A percentile compares a stretch with the other conserved stretches of the same genome.
Conservation (phyloP, 1,140 invertebrate species). For the Drosophila santomea region DNA sequence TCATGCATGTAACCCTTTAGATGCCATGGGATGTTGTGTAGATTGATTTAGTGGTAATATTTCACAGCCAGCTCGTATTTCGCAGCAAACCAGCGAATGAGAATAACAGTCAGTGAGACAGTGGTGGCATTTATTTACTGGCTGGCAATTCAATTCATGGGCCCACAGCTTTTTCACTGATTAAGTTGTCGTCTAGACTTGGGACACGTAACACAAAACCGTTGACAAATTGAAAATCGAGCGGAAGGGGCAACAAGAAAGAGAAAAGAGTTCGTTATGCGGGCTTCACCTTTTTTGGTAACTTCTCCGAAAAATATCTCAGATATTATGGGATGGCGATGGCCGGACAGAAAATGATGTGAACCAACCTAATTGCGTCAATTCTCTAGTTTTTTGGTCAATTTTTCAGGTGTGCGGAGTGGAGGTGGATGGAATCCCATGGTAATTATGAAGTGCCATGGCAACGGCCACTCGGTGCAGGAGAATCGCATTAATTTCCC, state of each 20-base stretch:
- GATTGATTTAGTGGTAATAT: not conserved
- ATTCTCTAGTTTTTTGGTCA: slow-evolving; percentile 15
- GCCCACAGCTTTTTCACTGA: slow-evolving; percentile 1
- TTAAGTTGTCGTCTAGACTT: slow-evolving; percentile 12
- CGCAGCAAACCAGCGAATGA: too few relatives aligned
- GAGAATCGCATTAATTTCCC: slow-evolving; percentile 56
- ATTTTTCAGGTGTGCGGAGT: slow-evolving; percentile 3
- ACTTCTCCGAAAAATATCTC: slow-evolving; percentile 31
- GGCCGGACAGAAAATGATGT: slow-evolving; percentile 27
- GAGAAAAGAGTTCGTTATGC: slow-evolving; percentile 16
- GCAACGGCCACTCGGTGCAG: slow-evolving; percentile 44
- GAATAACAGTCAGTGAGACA: too few relatives aligned
- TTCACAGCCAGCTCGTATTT: slow-evolving; percentile 1
- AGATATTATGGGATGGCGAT: not conserved
- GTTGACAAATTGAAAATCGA: slow-evolving; percentile 18
- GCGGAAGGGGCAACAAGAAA: slow-evolving; percentile 12
- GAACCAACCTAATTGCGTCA: slow-evolving; percentile 45
- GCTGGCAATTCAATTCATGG: slow-evolving; percentile 14
- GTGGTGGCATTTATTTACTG: slow-evolving; percentile 10
- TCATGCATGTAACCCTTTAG: not conserved
- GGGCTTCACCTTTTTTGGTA: slow-evolving; percentile 16
- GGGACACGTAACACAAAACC: slow-evolving; percentile 2
- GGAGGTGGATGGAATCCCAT: slow-evolving; percentile 30
- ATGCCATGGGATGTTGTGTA: not conserved
- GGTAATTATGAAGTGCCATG: slow-evolving; percentile 52